phyloP scores from a whole-genome alignment of 1,140 invertebrate species.

The Solen grandis region DNA sequence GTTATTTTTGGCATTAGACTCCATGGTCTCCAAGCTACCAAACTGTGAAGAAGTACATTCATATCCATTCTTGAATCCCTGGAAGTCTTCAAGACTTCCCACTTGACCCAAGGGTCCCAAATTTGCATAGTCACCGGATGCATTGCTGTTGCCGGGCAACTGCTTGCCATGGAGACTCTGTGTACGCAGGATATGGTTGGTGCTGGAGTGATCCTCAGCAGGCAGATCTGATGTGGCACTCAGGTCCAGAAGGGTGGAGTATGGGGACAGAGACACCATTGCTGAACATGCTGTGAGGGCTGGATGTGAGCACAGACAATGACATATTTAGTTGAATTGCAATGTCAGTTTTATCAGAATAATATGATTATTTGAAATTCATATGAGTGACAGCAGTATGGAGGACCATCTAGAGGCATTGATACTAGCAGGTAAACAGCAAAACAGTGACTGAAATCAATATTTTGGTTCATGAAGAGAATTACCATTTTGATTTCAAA shows the following conservation, averaged over 20 bases:
- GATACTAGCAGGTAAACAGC: too few relatives aligned
- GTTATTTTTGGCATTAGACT: slow-evolving; percentile 14
- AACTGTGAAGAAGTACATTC: slow-evolving; percentile 33
- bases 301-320: too few relatives aligned
- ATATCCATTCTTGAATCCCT: slow-evolving; percentile 49
- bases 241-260: slow-evolving; percentile 43
- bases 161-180: slow-evolving; percentile 47
- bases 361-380: too few relatives aligned
- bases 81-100: slow-evolving; percentile 57
- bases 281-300: too few relatives aligned
- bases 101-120: background rate
- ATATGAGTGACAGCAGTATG: too few relatives aligned
- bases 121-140: slow-evolving; percentile 38
- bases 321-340: too few relatives aligned
- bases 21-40: slow-evolving; percentile 34
- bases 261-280: slow-evolving; percentile 34
- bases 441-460: too few relatives aligned
- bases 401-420: too few relatives aligned
- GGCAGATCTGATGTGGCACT: slow-evolving; percentile 35
- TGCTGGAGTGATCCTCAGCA: slow-evolving; percentile 17
- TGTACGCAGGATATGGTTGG: slow-evolving; percentile 34
- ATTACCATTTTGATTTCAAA: too few relatives aligned
- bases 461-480: too few relatives aligned
- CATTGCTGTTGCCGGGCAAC: slow-evolving; percentile 47
- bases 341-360: too few relatives aligned